Base-by-base conservation (phyloP, 2,797 vertebrate genomes). In the Taenioides sp. region DNA sequence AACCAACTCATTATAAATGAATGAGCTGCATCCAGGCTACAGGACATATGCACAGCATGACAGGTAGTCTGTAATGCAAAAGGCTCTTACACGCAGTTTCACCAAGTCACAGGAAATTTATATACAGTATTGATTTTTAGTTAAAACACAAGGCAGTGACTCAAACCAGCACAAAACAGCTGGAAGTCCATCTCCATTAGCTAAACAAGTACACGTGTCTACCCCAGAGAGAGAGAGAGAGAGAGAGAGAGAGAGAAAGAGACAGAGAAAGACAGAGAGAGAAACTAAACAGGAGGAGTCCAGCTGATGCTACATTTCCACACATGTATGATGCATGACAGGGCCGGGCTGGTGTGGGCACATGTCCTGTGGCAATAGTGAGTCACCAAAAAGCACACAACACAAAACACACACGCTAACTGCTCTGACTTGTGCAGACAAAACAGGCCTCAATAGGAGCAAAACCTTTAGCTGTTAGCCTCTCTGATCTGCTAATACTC, bases 1-100 rank as follows among this genome's bases (percentile, higher is more conserved):
- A 84, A 86, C 84, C 54, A 40, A 80, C 83, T 90, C 84, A 90
- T 92, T 90, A 91, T 73, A 89, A 90, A 91, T 90, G 82, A 91
- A 90, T 84, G 86, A 91, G 76, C 66, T n/a, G 59, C 78, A 75
- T 82, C 57, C 67, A 73, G 76, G 85, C 81, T 77, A 83, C 76
- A 77, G 81, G 78, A 83, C 81, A 75, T 76, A 85, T 84, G 79
- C 79, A 81, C 77, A 88, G 86, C 82, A 76, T 50, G 77, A 79
- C 78, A 88, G 80, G 79, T 79, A 60, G 74, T 65, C 76, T 71
- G 79, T 84, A 87, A 90, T 73, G 79, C 85, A 86, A 74, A 80
- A 67, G 69, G 76, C 82, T 79, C 85, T 82, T 83, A 84, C 75
- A 80, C 72, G 77, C 34, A 4, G 67, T 73, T 84, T 83, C 68